Evolutionary conservation across 2,113 vertebrate species (phyloP).

Genomic region (Nibea coibor): DNA sequence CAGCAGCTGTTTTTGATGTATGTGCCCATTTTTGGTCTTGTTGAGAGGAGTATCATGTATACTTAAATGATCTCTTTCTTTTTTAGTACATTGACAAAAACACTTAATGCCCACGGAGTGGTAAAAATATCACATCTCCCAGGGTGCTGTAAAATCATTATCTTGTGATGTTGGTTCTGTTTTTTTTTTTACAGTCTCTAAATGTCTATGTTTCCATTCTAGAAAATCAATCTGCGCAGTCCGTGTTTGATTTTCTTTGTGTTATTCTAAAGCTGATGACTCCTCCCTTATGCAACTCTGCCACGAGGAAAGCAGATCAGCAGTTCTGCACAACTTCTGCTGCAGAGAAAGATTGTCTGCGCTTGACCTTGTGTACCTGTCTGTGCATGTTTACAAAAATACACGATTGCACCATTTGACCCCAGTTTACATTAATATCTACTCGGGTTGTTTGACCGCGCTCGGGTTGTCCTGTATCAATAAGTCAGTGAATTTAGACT

Average conservation of each 20-base stretch:
- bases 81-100: constrained; percentile 56
- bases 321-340: constrained; percentile 31
- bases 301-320: constrained; percentile 53
- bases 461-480: constrained; percentile 21
- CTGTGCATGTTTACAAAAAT: constrained; percentile 41
- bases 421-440: constrained; percentile 13
- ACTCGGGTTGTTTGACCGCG: neutral
- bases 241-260: constrained; percentile 59
- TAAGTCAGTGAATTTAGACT: constrained; percentile 38
- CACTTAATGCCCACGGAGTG: constrained; percentile 67
- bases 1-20: constrained; percentile 51
- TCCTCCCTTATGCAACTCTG: constrained; percentile 70
- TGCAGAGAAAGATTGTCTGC: constrained; percentile 27
- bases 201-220: constrained; percentile 62
- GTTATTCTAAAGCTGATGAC: constrained; percentile 67
- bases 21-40: constrained; percentile 52
- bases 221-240: constrained; percentile 63
- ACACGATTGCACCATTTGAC: constrained; percentile 38
- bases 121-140: constrained; percentile 69
- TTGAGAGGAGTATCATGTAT: constrained; percentile 43
- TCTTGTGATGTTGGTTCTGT: constrained; percentile 58
- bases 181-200: constrained; percentile 53
- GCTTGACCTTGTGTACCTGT: constrained; percentile 61
- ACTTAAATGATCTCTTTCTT: constrained; percentile 50
- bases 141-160: constrained; percentile 62